Percentiles rank a stretch among this genome's conserved stretches.
Conservation (phyloP, 2,113 vertebrate species). For the Trochalopteron elliotii region DNA sequence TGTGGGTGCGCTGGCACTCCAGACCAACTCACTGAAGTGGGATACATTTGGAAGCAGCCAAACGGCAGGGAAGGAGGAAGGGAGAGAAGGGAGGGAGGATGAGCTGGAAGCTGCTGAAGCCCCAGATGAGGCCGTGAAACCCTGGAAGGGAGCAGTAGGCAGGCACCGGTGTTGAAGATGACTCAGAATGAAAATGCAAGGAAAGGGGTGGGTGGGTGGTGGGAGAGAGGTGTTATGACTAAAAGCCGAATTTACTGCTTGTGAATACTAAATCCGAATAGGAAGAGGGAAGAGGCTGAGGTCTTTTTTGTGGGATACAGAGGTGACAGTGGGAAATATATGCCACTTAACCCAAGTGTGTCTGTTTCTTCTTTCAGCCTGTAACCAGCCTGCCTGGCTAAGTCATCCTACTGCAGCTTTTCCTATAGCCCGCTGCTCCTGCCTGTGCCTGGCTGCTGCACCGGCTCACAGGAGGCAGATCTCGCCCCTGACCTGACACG, state of each 20-base stretch:
- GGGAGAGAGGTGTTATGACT: slow-evolving; percentile 64
- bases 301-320: not conserved
- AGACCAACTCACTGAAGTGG: not conserved
- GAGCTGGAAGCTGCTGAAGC: slow-evolving; percentile 20
- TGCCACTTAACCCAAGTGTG: not conserved
- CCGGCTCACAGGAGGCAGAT: not conserved
- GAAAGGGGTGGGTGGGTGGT: slow-evolving; percentile 48
- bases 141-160: slow-evolving; percentile 58
- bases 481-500: not conserved
- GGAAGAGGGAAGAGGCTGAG: slow-evolving; percentile 33
- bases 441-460: not conserved
- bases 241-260: slow-evolving; percentile 52
- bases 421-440: not conserved
- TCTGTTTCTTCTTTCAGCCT: not conserved
- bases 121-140: slow-evolving; percentile 47
- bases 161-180: slow-evolving; percentile 43
- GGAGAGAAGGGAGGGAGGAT: not conserved
- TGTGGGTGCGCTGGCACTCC: not conserved
- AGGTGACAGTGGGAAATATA: not conserved
- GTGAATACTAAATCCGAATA: slow-evolving; percentile 54
- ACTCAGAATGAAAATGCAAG: slow-evolving; percentile 61
- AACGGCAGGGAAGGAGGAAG: not conserved
- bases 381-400: not conserved
- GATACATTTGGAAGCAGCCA: not conserved
- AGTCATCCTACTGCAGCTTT: not conserved